Evolutionary conservation across 2,888 invertebrate species (phyloP), one percentile per base, ranked within the genome.

Genomic region (Pachydiplax longipennis): DNA sequence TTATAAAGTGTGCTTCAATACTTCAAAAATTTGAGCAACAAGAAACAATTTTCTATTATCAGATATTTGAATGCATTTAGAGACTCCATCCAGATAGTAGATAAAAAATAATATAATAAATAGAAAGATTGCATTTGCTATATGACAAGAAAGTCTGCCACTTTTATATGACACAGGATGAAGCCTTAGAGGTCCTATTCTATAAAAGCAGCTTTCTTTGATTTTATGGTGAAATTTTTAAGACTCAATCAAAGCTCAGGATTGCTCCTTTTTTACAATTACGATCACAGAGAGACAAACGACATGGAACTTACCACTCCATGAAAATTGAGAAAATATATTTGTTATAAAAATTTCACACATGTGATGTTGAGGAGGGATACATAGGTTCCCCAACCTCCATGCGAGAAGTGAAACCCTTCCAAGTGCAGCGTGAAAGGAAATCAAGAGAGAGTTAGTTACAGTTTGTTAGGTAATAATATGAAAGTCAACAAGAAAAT

Each of bases 351-450:
- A 87, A 61, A 87, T 87, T 58, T 87, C 87, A 87, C 87, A 87
- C 87, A 61, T 87, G 87, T 87, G 87, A 53, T n/a, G 87, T 61
- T 61, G 87, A 87, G 87, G 87, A 87, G 87, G 87, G 87, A 87
- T 87, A 61, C n/a, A 31, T 87, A 87, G 87, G 87, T 58, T 87
- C 61, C 61, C 61, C 61, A 61, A 58, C 87, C 87, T 87, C 87
- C 40, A 87, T 61, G 61, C 87, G 87, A 87, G 87, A 87, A 87
- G 87, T 13, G 61, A 87, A 87, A 65, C 87, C 40, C 87, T 87
- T 87, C 87, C 87, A 35, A 87, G 87, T 22, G 87, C 87, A 87
- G 87, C 87, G 87, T 87, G 87, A 61, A 87, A 87, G 58, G 61
- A 87, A 87, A 87, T 37, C 58, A 61, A 87, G 61, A 87, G 87